Conservation (phyloP, 2,113 vertebrate species). For the Acanthisitta chloris region DNA sequence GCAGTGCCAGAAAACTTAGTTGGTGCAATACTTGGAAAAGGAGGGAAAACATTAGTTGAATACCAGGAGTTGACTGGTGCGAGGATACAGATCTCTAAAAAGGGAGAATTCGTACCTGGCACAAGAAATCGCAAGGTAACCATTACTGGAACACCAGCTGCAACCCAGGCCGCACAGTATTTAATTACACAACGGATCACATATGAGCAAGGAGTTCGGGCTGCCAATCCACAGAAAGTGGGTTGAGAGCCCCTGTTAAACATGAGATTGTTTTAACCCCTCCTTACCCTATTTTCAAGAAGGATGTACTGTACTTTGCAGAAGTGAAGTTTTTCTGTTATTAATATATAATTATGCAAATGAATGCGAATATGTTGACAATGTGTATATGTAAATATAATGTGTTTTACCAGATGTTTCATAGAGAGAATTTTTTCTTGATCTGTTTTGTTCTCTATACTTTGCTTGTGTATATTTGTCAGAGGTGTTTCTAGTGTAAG, state of each 20-base stretch:
- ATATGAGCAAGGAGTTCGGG: conserved; percentile 89
- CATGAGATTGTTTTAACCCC: conserved; percentile 82
- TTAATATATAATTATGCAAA: conserved; percentile 95
- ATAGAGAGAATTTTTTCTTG: conserved; percentile 88
- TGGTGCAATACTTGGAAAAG: conserved; percentile 90
- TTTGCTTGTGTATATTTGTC: conserved; percentile 90
- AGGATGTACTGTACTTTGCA: conserved; percentile 93
- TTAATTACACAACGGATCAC: conserved; percentile 90
- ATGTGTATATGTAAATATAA: conserved; percentile 93
- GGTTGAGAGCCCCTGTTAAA: conserved; percentile 77
- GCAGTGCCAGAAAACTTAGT: conserved; percentile 89
- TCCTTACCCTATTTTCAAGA: conserved; percentile 86
- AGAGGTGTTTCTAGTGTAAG: conserved; percentile 89
- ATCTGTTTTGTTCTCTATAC: conserved; percentile 88
- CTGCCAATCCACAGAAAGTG: conserved; percentile 89
- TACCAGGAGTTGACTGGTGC: conserved; percentile 91
- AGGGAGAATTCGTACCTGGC: conserved; percentile 89
- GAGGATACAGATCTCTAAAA: conserved; percentile 92
- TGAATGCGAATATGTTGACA: conserved; percentile 92
- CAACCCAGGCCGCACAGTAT: conserved; percentile 88
- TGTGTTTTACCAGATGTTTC: conserved; percentile 92
- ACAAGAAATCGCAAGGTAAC: conserved; percentile 90
- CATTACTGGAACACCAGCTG: conserved; percentile 89
- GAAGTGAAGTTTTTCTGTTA: conserved; percentile 90
- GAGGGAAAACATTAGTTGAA: conserved; percentile 89